Base-by-base conservation (phyloP, 2,888 invertebrate genomes). In the Dendrolimus houi region DNA sequence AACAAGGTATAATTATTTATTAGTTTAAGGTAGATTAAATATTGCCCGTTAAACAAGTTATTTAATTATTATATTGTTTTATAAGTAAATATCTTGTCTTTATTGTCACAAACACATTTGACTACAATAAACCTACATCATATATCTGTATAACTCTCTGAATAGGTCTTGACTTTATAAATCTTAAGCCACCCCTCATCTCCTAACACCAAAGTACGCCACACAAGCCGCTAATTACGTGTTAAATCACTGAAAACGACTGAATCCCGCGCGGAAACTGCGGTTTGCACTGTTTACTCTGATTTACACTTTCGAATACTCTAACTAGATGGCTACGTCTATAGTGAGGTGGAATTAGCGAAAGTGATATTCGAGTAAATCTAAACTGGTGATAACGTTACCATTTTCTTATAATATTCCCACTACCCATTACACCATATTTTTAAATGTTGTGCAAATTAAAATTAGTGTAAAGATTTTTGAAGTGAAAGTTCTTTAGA, bases 211-310 rank as follows among this genome's bases (percentile, higher is more conserved):
- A 7, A 47, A 47, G 9, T 12, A 12, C 47, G 47, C 66, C 77
- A 67, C 74, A 62, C 71, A 69, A 61, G 70, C 85, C 87, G 70
- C 86, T 88, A 88, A 88, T 87, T 84, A 87, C 77, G 82, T 83
- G 86, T 85, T 88, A 88, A 87, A 87, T 88, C 87, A 87, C 87
- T 77, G 70, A 70, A 71, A 84, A 81, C 83, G 83, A 79, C 79
- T 79, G 64, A 71, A 72, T 62, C 73, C 64, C 73, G 66, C 70
- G 67, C 62, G 70, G 69, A 61, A 68, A 67, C 72, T 70, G 71
- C 65, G 74, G 70, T 67, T 67, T 68, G 69, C 75, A 72, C 70
- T 85, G 81, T 82, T 81, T 79, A 77, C 81, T 65, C 79, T 82
- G 85, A 88, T 88, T 86, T 87, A 86, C 85, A 79, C 79, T 77